Base-by-base conservation (phyloP, 2,113 vertebrate species). In the Lota lota region DNA sequence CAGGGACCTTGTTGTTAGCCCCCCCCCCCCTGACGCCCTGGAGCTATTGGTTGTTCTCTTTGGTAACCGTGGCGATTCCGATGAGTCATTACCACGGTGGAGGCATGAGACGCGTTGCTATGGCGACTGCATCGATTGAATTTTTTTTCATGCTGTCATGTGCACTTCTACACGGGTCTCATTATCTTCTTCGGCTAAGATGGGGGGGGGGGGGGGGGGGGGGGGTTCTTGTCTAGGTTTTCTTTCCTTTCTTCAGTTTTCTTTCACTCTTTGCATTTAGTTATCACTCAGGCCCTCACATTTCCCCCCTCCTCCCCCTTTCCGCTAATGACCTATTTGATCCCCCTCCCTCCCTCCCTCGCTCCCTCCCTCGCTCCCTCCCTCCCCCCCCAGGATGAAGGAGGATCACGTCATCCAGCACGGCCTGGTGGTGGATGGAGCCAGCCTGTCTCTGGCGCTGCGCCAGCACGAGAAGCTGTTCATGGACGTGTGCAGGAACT, bases 331-430 rank as follows among this genome's bases (percentile, higher is more conserved):
- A 1, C 10, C 47, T 21, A 2, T 51, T 8, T 11, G 36, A 40
- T n/a, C 40, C 8, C 47, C 28, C 19, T 22, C 36, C 6, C 19
- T 53, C 63, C 18, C 64, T 54, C 47, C 28, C 16, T 54, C 21
- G 51, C 47, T 54, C 66, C 14, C 28, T 19, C 66, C 36, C 33
- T 1, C 66, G 22, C 20, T 18, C n/a, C 1, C 20, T 22, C 40
- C 40, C 40, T 12, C 40, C 40, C 40, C 56, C 66, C 40, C 2
- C 78, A 99, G 97, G 90, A 94, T 98, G 79, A 94, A 93, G 72
- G 95, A 98, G 22, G 97, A 98, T 84, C 94, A 98, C 65, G 96
- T 99, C 69, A 95, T 97, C 74, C 97, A 99, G 85, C 97, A 99
- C 8, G 97, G 96, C 12, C 79, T 99, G 67, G 97, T 99, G 28